These are phyloP conservation scores for Drosophila multiciliata DNA, from an alignment of 2,888 invertebrate species.

Conservation along the genomic window DNA sequence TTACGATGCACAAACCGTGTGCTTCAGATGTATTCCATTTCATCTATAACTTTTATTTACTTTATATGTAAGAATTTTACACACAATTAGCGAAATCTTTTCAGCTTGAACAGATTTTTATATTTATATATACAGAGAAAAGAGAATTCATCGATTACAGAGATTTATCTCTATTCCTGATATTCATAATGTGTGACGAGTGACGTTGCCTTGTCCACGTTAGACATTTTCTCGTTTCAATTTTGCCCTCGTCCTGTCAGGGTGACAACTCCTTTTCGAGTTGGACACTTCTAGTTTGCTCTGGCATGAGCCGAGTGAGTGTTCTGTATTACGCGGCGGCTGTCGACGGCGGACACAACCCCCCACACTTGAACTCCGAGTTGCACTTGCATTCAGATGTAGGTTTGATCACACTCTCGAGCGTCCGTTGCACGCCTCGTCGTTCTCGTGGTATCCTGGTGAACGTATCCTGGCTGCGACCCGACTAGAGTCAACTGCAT, in stretches of 20 bases:
- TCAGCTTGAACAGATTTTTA: not conserved
- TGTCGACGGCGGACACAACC: slow-evolving; percentile 59
- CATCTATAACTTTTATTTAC: too few species aligned
- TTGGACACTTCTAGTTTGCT: slow-evolving; percentile 77
- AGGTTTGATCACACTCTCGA: slow-evolving; percentile 69
- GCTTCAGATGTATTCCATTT: too few species aligned
- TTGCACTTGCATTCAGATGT: slow-evolving; percentile 30
- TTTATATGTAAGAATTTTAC: too few species aligned
- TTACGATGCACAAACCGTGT: too few species aligned
- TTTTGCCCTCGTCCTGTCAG: slow-evolving; percentile 61
- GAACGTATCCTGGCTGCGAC: slow-evolving; percentile 36
- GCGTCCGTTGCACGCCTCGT: slow-evolving; percentile 69
- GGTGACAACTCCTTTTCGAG: slow-evolving; percentile 80
- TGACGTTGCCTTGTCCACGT: slow-evolving; percentile 36
- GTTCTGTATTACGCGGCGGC: slow-evolving; percentile 68
- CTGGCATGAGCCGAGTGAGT: slow-evolving; percentile 45
- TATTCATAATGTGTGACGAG: slow-evolving; percentile 67
- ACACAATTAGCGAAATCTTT: not conserved
- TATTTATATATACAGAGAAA: not conserved
- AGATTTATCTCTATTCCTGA: slow-evolving; percentile 3
- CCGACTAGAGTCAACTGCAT: slow-evolving; percentile 76
- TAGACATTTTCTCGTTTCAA: slow-evolving; percentile 21
- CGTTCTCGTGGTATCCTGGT: slow-evolving; percentile 20
- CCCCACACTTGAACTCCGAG: slow-evolving; percentile 30
- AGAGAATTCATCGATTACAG: not conserved